Conservation (phyloP, 2,888 invertebrate species). For the Cheilosia grossa region DNA sequence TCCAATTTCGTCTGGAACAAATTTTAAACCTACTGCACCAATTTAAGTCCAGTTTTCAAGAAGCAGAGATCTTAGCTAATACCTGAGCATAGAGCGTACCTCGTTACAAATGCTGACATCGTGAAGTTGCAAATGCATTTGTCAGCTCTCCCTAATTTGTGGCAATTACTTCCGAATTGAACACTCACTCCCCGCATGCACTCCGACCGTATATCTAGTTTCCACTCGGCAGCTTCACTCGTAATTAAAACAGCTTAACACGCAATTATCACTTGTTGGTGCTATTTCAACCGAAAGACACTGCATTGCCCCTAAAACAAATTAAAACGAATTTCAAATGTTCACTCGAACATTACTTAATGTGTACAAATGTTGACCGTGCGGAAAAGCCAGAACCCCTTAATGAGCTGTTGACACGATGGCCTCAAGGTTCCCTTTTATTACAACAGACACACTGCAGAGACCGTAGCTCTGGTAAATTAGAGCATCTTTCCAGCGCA, state of each 20-base stretch:
- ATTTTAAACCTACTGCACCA: no score
- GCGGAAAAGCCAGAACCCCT: constrained; percentile 26
- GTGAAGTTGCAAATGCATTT: no score
- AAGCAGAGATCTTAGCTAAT: no score
- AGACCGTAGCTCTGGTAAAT: constrained; percentile 7
- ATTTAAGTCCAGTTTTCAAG: no score
- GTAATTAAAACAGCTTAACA: constrained; percentile 40
- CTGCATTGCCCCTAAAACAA: constrained; percentile 8
- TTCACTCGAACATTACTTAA: background rate
- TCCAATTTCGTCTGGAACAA: no score
- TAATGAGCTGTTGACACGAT: constrained; percentile 13
- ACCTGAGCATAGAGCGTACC: no score
- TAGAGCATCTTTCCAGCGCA: constrained; percentile 45
- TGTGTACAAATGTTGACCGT: constrained; percentile 18
- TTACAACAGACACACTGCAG: background rate
- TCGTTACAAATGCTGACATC: no score
- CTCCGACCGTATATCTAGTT: background rate
- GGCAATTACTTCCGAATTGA: background rate
- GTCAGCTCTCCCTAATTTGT: no score
- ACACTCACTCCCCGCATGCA: background rate
- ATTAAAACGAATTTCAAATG: constrained; percentile 9
- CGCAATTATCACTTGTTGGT: constrained; percentile 25
- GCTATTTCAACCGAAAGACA: background rate
- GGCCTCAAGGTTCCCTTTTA: background rate
- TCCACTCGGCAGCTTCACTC: background rate